Evolutionary conservation across 2,888 invertebrate genomes (phyloP), one percentile per base, ranked within the genome.

Genomic region (Altica lythri): DNA sequence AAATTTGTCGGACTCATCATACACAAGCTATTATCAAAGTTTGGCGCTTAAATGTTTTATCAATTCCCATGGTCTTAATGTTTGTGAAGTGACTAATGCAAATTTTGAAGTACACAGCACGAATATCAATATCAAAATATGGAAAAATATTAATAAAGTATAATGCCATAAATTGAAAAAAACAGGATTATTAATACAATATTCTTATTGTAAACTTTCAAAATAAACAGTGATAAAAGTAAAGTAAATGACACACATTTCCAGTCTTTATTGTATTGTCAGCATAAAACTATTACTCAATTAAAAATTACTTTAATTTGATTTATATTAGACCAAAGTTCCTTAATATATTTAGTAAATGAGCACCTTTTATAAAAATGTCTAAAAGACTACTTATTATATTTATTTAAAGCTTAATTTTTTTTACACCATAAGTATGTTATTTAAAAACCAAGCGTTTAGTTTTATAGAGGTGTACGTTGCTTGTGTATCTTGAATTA

Each of bases 261-360:
- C 49, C 72, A 71, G 72, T 72, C 72, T 72, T 71, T 59, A 57
- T 65, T 66, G 68, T 72, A 72, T 72, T 72, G 72, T 72, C 72
- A 66, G 62, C 65, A 57, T 57, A 52, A 48, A 48, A 61, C 46
- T 50, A 40, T 44, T 48, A 49, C 30, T 59, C 48, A 34, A 60
- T 35, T 48, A 45, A 53, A 50, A 53, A 50, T 57, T 61, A 55
- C 42, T 34, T 34, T 34, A 52, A 58, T 61, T 61, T 60, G 45
- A 56, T 56, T 57, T 14, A 17, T 14, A 32, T 47, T 47, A 51
- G 27, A 30, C 53, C 43, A 53, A 55, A 55, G 42, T 55, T 58
- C 49, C 55, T 54, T 51, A 50, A 55, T 53, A 59, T 53, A 55
- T 57, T 61, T 61, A 69, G 68, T 68, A 57, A 69, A 69, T 68